Conservation (phyloP, 2,797 vertebrate genomes). For the Galago senegalensis region DNA sequence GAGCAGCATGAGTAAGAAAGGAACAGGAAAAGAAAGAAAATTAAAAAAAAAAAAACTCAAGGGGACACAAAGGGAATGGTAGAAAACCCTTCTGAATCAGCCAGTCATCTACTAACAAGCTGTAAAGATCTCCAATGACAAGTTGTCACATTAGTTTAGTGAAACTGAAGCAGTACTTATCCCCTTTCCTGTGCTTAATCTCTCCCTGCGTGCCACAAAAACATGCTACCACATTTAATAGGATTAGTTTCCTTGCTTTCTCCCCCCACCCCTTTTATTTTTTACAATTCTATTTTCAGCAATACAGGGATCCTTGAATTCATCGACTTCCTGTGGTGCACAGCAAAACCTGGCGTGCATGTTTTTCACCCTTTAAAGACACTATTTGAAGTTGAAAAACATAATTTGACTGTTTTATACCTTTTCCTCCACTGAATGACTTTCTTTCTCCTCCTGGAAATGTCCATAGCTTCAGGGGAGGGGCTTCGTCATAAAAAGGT, state of each 20-base stretch:
- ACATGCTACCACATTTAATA: slow-evolving; percentile 91
- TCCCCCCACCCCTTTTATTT: slow-evolving; percentile 79
- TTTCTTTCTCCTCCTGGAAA: not conserved
- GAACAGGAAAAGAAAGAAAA: slow-evolving; percentile 88
- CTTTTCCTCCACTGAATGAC: not conserved
- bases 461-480: not conserved
- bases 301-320: slow-evolving; percentile 77
- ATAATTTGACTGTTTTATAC: slow-evolving; percentile 37
- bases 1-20: slow-evolving; percentile 88
- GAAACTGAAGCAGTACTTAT: slow-evolving; percentile 92
- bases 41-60: slow-evolving; percentile 75
- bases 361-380: slow-evolving; percentile 36
- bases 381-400: slow-evolving; percentile 61
- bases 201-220: slow-evolving; percentile 90
- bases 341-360: slow-evolving; percentile 44
- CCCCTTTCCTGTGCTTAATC: slow-evolving; percentile 92
- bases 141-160: slow-evolving; percentile 94
- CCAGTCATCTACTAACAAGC: slow-evolving; percentile 92
- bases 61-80: slow-evolving; percentile 90
- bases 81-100: slow-evolving; percentile 92
- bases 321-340: slow-evolving; percentile 73
- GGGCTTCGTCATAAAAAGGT: not conserved
- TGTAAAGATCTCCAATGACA: slow-evolving; percentile 93
- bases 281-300: slow-evolving; percentile 88
- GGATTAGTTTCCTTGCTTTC: slow-evolving; percentile 92